A percentile compares a stretch with the other conserved stretches of the same genome.
Evolutionary conservation across 2,888 invertebrate genomes (phyloP).

Genomic region (Agrotis puta): DNA sequence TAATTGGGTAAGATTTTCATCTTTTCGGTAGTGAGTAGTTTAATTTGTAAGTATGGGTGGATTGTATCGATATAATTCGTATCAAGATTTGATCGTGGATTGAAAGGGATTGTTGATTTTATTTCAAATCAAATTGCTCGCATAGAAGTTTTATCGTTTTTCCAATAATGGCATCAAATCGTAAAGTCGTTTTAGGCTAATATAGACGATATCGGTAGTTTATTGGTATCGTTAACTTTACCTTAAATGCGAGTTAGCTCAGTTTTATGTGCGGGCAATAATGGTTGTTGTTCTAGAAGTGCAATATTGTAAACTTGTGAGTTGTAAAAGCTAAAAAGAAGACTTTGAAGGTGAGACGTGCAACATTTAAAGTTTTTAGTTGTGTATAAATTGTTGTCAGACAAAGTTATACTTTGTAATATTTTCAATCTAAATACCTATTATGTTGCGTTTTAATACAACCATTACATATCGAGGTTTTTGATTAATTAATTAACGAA

Average conservation of each 20-base stretch:
- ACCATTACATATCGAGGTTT: neutral
- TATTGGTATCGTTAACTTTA: slow-evolving; percentile 51
- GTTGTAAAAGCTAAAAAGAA: slow-evolving; percentile 12
- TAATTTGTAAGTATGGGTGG: slow-evolving; percentile 39
- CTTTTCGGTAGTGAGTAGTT: slow-evolving; percentile 45
- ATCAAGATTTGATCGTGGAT: slow-evolving; percentile 62
- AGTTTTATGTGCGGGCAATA: slow-evolving; percentile 30
- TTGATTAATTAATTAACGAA: neutral
- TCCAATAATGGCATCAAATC: slow-evolving; percentile 75
- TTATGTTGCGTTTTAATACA: neutral
- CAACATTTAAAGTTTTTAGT: slow-evolving; percentile 1
- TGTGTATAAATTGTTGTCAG: neutral
- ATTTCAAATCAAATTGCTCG: slow-evolving; percentile 70
- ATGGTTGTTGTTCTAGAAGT: slow-evolving; percentile 25
- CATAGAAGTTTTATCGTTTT: slow-evolving; percentile 75
- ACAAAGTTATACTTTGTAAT: no score
- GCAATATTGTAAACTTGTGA: slow-evolving; percentile 24
- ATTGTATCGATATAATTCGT: slow-evolving; percentile 60
- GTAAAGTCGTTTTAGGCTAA: slow-evolving; percentile 69
- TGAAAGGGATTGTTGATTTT: slow-evolving; percentile 70
- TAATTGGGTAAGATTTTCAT: slow-evolving; percentile 54
- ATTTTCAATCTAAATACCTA: neutral
- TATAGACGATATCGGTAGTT: slow-evolving; percentile 44
- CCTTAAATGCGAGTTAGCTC: slow-evolving; percentile 41
- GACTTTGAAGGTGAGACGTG: slow-evolving; percentile 1